phyloP scores from a whole-genome alignment of 2,113 vertebrate species.

The Hippocampus abdominalis region DNA sequence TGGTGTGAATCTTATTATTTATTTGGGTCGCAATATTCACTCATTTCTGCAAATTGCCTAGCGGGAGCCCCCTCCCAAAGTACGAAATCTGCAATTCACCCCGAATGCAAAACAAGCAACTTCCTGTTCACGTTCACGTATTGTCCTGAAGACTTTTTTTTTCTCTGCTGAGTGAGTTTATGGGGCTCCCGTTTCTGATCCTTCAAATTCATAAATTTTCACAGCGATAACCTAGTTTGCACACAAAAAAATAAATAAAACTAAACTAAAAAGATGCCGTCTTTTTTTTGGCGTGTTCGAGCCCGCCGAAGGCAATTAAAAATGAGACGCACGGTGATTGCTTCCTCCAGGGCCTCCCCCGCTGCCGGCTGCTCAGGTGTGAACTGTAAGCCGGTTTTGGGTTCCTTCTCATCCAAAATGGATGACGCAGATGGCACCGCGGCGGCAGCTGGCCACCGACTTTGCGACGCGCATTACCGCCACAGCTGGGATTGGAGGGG shows the following conservation, averaged over 20 bases:
- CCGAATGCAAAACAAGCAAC: too few species aligned
- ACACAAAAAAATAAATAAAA: neutral
- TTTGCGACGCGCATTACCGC: neutral
- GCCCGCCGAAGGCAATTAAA: neutral
- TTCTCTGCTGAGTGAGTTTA: too few species aligned
- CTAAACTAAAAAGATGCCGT: neutral
- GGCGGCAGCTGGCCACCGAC: neutral
- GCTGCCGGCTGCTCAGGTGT: neutral
- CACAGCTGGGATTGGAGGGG: neutral
- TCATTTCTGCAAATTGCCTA: too few species aligned
- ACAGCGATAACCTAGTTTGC: neutral
- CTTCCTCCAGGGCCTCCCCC: neutral
- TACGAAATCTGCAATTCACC: too few species aligned
- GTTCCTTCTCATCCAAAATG: neutral
- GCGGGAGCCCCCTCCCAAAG: too few species aligned
- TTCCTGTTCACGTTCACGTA: too few species aligned
- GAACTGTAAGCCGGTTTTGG: neutral
- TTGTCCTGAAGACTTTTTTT: neutral
- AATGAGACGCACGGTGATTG: neutral
- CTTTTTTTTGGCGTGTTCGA: neutral
- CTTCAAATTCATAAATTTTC: too few species aligned
- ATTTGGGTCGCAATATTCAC: too few species aligned
- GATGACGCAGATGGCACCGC: neutral
- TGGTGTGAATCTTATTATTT: too few species aligned
- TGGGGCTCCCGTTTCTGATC: too few species aligned